Conservation (phyloP, 2,888 invertebrate species). For the Lamproptera curius region DNA sequence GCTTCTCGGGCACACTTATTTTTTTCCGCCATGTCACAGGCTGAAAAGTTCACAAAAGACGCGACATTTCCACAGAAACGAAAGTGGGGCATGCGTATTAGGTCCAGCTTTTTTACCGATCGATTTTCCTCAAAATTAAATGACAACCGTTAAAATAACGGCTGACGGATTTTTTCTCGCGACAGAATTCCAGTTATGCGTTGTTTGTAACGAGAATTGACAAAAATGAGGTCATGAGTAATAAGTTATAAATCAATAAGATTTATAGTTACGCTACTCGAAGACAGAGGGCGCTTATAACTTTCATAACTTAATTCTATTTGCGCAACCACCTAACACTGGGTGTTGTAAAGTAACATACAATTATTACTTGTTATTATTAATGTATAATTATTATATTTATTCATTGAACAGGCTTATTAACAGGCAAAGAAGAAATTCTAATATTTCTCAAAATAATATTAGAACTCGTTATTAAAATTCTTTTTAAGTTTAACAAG, state of each 20-base stretch:
- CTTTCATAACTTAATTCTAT: conserved; percentile 12
- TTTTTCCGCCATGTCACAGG: conserved; percentile 50
- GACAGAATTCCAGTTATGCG: conserved; percentile 30
- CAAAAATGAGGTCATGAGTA: conserved; percentile 53
- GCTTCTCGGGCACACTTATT: conserved; percentile 57
- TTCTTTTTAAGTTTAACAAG: too few species aligned
- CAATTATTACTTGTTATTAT: too few species aligned
- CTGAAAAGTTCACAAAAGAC: conserved; percentile 57
- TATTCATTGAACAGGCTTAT: too few species aligned
- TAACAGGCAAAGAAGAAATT: too few species aligned
- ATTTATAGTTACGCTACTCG: conserved; percentile 50
- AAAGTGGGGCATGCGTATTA: conserved; percentile 62
- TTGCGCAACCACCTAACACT: too few species aligned
- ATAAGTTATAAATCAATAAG: conserved; percentile 40
- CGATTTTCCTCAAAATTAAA: conserved; percentile 51
- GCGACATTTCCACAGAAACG: conserved; percentile 55
- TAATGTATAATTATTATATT: too few species aligned
- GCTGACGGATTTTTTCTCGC: conserved; percentile 29
- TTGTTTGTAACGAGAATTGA: conserved; percentile 45
- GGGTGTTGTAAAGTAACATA: too few species aligned
- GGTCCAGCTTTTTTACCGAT: conserved; percentile 41
- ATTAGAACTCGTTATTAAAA: too few species aligned
- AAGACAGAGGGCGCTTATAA: conserved; percentile 56
- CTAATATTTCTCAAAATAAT: too few species aligned
- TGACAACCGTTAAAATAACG: conserved; percentile 36